A percentile compares a stretch with the other conserved stretches of the same genome.
Evolutionary conservation across 2,797 vertebrate genomes (phyloP).

Genomic region (Hypotaenidia philippensis): DNA sequence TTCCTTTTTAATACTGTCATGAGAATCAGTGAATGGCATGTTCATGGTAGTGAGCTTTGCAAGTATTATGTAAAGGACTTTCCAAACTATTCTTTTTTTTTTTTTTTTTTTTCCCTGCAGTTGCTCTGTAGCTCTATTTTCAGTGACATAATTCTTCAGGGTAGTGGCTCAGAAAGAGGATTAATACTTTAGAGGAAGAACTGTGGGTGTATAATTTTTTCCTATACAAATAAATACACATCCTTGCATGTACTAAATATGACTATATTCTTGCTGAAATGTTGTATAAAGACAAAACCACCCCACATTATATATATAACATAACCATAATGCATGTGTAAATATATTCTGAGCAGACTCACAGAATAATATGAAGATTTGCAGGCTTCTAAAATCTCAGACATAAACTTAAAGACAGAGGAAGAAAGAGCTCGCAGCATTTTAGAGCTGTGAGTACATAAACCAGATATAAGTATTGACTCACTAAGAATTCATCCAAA

Average conservation of each 20-base stretch:
- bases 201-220: background rate
- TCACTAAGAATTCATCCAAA: background rate
- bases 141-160: slow-evolving; percentile 20
- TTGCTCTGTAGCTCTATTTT: background rate
- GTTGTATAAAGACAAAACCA: background rate
- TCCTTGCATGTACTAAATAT: background rate
- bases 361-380: background rate
- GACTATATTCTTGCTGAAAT: background rate
- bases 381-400: background rate
- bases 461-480: background rate
- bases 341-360: background rate
- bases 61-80: slow-evolving; percentile 17
- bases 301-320: background rate
- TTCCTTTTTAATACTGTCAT: background rate
- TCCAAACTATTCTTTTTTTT: background rate
- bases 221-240: background rate
- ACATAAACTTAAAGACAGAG: background rate
- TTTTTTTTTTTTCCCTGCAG: background rate
- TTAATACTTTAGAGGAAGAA: background rate
- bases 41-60: background rate
- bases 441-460: background rate
- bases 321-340: background rate
- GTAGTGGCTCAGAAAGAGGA: background rate
- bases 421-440: background rate
- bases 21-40: background rate